These are phyloP conservation scores for Hemithea aestivaria DNA, from an alignment of 2,888 invertebrate species.

Conservation along the genomic window DNA sequence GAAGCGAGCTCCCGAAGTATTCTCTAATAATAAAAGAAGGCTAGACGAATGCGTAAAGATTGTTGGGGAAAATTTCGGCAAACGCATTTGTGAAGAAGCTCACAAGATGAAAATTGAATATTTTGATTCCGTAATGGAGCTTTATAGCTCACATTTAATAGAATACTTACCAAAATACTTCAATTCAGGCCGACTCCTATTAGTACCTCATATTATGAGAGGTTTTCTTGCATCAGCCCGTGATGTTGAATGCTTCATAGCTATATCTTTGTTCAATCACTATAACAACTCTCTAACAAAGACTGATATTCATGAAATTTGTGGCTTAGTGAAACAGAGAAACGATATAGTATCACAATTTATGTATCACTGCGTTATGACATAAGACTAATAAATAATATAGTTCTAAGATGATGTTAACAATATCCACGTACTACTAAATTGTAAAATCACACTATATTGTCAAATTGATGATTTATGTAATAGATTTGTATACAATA, in stretches of 20 bases:
- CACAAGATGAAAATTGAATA: conserved; percentile 35
- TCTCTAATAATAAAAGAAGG: conserved; percentile 26
- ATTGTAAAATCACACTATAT: too few relatives aligned
- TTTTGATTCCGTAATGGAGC: conserved; percentile 42
- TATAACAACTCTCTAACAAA: not conserved
- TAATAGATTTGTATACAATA: too few relatives aligned
- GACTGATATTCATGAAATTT: too few relatives aligned
- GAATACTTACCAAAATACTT: conserved; percentile 17
- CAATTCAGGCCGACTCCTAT: not conserved
- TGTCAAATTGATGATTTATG: too few relatives aligned
- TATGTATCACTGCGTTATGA: too few relatives aligned
- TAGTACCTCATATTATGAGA: conserved; percentile 2
- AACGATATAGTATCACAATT: too few relatives aligned
- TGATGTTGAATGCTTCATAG: not conserved
- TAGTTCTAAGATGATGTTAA: too few relatives aligned
- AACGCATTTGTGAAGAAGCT: conserved; percentile 40
- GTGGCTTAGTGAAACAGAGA: too few relatives aligned
- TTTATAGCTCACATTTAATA: conserved; percentile 34
- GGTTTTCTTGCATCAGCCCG: conserved; percentile 1
- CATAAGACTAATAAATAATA: too few relatives aligned
- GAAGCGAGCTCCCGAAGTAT: not conserved
- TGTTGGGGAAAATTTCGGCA: conserved; percentile 45
- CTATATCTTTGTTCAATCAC: too few relatives aligned
- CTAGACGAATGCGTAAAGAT: conserved; percentile 34
- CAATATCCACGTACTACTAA: too few relatives aligned